Evolutionary conservation across 1,140 invertebrate genomes (phyloP).

Genomic region (Bactericera cockerelli): DNA sequence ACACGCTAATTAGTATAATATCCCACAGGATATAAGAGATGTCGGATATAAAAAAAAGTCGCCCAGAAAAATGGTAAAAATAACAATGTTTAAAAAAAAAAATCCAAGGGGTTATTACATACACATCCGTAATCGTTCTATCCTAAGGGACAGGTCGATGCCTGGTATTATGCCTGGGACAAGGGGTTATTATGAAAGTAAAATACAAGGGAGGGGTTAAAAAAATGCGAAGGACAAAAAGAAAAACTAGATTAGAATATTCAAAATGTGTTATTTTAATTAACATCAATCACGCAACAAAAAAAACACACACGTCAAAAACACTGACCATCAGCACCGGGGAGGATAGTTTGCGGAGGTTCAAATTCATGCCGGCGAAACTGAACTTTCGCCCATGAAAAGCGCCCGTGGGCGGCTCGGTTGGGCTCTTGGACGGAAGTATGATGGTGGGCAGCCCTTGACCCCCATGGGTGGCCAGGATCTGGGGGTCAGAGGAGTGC

Average conservation of each 20-base stretch:
- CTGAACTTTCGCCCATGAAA: slow-evolving; percentile 17
- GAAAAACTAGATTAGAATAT: neutral
- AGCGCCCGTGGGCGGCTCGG: slow-evolving; percentile 5
- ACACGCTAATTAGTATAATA: no score
- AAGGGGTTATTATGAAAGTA: no score
- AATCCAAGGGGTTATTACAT: no score
- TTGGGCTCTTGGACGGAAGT: slow-evolving; percentile 3
- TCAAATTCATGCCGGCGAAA: slow-evolving; percentile 15
- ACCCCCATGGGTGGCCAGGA: neutral
- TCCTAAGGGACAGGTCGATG: no score
- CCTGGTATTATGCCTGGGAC: no score
- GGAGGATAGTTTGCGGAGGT: slow-evolving; percentile 12
- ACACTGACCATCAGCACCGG: slow-evolving; percentile 18
- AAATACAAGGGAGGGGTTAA: no score
- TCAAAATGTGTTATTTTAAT: neutral
- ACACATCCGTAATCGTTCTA: no score
- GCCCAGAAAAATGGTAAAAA: no score
- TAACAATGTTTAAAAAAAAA: no score
- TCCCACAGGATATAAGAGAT: no score
- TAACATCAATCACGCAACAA: neutral
- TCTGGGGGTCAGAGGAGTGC: slow-evolving; percentile 10
- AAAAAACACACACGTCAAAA: slow-evolving; percentile 1
- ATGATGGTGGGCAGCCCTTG: neutral
- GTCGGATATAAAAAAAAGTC: no score
- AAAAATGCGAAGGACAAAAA: no score